Evolutionary conservation across 2,888 invertebrate species (phyloP).

Genomic region (Allolobophora icterica): DNA sequence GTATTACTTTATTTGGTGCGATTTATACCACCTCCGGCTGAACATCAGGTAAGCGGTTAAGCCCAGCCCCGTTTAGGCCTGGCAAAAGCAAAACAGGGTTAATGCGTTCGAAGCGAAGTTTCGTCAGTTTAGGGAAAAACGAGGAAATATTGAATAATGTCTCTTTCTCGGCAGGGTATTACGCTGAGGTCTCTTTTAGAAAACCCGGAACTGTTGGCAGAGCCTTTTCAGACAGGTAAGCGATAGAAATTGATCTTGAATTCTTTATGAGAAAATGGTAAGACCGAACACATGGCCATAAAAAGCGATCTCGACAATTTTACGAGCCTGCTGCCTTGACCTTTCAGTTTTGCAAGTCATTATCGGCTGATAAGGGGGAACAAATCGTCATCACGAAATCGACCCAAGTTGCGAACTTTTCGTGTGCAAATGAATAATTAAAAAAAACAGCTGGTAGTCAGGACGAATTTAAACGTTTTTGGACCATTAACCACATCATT

Average conservation of each 20-base stretch:
- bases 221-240: not conserved
- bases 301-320: not conserved
- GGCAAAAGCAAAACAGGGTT: not conserved
- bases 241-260: not conserved
- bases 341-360: not conserved
- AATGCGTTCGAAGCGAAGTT: not conserved
- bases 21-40: not conserved
- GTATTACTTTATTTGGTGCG: not conserved
- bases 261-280: not conserved
- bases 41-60: not conserved
- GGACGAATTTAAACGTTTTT: slow-evolving; percentile 9
- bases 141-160: not conserved
- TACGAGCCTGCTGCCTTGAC: not conserved
- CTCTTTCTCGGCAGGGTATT: not conserved
- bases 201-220: not conserved
- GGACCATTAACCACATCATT: not conserved
- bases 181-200: not conserved
- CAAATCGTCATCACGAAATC: not conserved
- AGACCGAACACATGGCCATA: not conserved
- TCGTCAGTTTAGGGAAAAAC: not conserved
- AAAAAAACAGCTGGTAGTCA: not conserved
- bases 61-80: too few relatives aligned
- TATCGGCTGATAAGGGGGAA: not conserved
- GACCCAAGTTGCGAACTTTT: not conserved
- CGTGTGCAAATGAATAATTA: not conserved